Base-by-base conservation (phyloP, 2,113 vertebrate genomes). In the Trematomus loennbergii region DNA sequence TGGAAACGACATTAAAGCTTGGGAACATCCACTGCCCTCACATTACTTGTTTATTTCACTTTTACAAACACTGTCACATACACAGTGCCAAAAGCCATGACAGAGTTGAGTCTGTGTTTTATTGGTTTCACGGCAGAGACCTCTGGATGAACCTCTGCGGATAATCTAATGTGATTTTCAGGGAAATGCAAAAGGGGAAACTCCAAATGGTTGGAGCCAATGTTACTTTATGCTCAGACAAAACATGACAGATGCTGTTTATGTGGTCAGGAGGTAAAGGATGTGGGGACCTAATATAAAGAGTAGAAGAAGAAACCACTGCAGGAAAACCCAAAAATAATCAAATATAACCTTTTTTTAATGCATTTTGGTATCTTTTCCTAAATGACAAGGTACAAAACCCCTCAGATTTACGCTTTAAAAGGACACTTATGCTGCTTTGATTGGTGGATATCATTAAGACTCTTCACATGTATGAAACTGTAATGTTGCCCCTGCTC, bases 211-310 rank as follows among this genome's bases (percentile, higher is more conserved):
- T 78, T 81, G 72, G n/a, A 75, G 87, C 85, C 87, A 91, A 88
- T 85, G 83, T 83, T 84, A 49, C 76, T 49, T 40, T 67, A 62
- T 67, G 78, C 58, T 82, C 61, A 88, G 88, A 83, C 84, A 83
- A 22, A 93, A 92, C 79, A 87, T 87, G 91, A 86, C 82, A 87
- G 82, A 90, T 86, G 85, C 80, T 88, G 46, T 86, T 73, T 82
- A 72, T 75, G 75, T 90, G 82, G 80, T 85, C 85, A 84, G 87
- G 75, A 73, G 83, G 85, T 71, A 58, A 29, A 7, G 81, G 85
- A 3, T 64, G 65, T 87, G 81, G 0, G 65, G 66, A 45, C 68
- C 48, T 16, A 60, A 69, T 78, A 59, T 22, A 60, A 4, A 25
- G 50, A 58, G 45, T 29, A 50, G 40, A 3, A 67, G 66, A 78